phyloP scores from a whole-genome alignment of 2,113 vertebrate species.

The Apteryx mantelli region DNA sequence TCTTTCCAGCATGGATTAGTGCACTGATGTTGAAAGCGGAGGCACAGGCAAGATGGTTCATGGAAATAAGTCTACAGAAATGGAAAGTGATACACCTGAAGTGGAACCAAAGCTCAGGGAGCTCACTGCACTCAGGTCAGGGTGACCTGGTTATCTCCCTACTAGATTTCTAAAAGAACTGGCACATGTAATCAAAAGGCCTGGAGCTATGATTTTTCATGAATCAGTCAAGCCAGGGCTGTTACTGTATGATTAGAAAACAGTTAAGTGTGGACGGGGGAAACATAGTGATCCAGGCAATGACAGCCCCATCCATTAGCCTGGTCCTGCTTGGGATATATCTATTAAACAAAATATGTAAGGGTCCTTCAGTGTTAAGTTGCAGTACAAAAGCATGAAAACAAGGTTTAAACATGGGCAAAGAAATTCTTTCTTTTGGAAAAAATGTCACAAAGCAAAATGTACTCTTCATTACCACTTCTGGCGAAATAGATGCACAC shows the following conservation, averaged over 20 bases:
- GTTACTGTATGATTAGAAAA: neutral
- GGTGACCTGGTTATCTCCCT: neutral
- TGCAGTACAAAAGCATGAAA: neutral
- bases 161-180: neutral
- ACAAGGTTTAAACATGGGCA: neutral
- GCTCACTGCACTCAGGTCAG: neutral
- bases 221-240: neutral
- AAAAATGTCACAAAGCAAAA: neutral
- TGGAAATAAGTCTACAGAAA: neutral
- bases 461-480: neutral
- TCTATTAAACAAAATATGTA: constrained; percentile 1
- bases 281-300: neutral
- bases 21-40: neutral
- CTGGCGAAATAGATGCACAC: neutral
- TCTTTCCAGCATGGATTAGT: neutral
- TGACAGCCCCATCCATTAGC: neutral
- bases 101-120: neutral
- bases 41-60: neutral
- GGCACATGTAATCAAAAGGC: neutral
- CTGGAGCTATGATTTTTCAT: neutral
- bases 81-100: neutral
- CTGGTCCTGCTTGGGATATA: neutral
- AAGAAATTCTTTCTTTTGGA: neutral
- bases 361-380: neutral
- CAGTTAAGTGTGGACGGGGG: neutral